Evolutionary conservation across 2,113 vertebrate species (phyloP).

Genomic region (Arothron firmamentum): DNA sequence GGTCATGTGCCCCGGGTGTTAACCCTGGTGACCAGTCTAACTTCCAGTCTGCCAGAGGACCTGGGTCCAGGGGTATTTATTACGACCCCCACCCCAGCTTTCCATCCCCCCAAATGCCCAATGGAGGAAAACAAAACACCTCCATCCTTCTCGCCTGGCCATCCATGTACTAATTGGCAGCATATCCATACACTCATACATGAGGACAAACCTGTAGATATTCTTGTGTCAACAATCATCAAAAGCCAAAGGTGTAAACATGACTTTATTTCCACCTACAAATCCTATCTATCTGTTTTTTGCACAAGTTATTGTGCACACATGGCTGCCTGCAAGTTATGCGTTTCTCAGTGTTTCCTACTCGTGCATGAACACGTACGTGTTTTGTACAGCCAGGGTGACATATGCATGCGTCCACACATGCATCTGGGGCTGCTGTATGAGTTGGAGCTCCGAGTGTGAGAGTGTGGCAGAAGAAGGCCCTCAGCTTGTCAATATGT

Average conservation of each 20-base stretch:
- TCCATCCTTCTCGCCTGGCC: conserved; percentile 30
- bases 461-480: conserved; percentile 70
- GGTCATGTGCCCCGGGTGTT: conserved; percentile 78
- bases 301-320: conserved; percentile 34
- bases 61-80: conserved; percentile 76
- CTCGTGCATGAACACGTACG: conserved; percentile 22
- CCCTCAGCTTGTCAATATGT: conserved; percentile 75
- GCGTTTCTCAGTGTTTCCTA: conserved; percentile 22
- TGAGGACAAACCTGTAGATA: conserved; percentile 55
- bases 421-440: conserved; percentile 52
- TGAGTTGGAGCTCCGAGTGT: conserved; percentile 67
- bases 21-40: conserved; percentile 80
- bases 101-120: conserved; percentile 30
- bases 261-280: too few relatives aligned
- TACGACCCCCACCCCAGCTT: conserved; percentile 46
- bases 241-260: too few relatives aligned
- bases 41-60: conserved; percentile 78
- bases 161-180: conserved; percentile 62
- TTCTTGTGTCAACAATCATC: not conserved
- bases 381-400: conserved; percentile 25
- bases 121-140: conserved; percentile 67
- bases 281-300: conserved; percentile 18
- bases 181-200: conserved; percentile 58
- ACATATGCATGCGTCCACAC: conserved; percentile 39
- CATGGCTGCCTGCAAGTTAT: conserved; percentile 23